Evolutionary conservation across 1,140 invertebrate species (phyloP), one percentile per base, ranked within the genome.

Genomic region (Agraylea sexmaculata): DNA sequence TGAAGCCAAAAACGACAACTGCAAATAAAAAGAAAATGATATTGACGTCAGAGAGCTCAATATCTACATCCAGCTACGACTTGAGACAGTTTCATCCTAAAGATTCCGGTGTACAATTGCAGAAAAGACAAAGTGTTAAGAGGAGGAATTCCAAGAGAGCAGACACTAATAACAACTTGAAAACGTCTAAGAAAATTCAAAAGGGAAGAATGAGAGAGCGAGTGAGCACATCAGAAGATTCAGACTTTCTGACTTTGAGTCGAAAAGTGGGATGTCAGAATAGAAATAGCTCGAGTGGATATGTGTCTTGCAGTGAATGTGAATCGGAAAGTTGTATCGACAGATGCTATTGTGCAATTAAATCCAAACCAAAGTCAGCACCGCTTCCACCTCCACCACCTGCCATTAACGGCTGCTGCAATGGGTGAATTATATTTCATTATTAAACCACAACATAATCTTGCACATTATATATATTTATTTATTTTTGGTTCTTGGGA

Each of bases 221-320:
- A 34, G 62, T 64, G 2, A 71, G 69, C 20, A 69, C 70, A 4
- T 79, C 76, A 1, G 78, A 81, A 51, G 78, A 82, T 53, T 79
- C 77, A 25, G 73, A 75, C 49, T 75, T 75, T 53, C 59, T 74
- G 36, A 73, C 67, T 2, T 47, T 74, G 36, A 66, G 66, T 30
- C 62, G 66, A 52, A 48, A 62, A 21, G 46, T 66, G 4, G 65
- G 64, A 20, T 74, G 71, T 45, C 69, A 76, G 37, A 75, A 80
- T 46, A 64, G 75, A 28, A 79, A 80, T 51, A 78, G 75, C 48
- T 78, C 76, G 6, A 77, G 76, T 45, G 77, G 75, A 5, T 87
- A 87, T 51, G 80, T 87, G 4, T 86, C 82, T 10, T 89, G 83
- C 55, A 87, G 82, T 16, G 86, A 89, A 59, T 89, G 84, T 52